phyloP scores from a whole-genome alignment of 2,113 vertebrate genomes.

The Capreolus pygargus region DNA sequence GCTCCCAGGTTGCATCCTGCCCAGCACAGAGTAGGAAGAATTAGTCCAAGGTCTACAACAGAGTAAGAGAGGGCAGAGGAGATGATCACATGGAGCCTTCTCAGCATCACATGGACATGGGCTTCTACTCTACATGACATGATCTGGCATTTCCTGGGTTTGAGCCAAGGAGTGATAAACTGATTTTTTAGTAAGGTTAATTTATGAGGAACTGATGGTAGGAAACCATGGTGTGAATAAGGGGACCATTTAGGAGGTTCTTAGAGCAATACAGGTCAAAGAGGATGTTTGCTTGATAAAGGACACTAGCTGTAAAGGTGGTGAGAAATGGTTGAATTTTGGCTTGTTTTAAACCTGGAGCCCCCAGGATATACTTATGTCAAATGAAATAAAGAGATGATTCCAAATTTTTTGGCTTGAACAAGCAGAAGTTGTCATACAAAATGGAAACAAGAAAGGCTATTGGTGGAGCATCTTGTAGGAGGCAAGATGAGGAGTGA shows the following conservation, averaged over 20 bases:
- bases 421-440: background rate
- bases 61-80: background rate
- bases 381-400: background rate
- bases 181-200: background rate
- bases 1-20: background rate
- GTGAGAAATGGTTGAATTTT: background rate
- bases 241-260: background rate
- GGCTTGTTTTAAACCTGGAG: background rate
- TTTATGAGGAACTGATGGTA: background rate
- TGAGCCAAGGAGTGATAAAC: background rate
- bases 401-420: background rate
- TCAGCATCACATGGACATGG: accelerated
- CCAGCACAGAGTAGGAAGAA: background rate
- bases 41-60: background rate
- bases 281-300: background rate
- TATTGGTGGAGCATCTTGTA: background rate
- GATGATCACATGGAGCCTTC: background rate
- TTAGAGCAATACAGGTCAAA: background rate
- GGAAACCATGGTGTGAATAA: background rate
- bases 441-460: background rate
- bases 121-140: background rate
- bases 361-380: background rate
- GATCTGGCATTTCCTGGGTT: background rate
- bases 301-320: background rate
- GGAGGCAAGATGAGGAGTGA: background rate